Evolutionary conservation across 2,113 vertebrate species (phyloP), one percentile per base, ranked within the genome.

Genomic region (Salvelinus sp.): DNA sequence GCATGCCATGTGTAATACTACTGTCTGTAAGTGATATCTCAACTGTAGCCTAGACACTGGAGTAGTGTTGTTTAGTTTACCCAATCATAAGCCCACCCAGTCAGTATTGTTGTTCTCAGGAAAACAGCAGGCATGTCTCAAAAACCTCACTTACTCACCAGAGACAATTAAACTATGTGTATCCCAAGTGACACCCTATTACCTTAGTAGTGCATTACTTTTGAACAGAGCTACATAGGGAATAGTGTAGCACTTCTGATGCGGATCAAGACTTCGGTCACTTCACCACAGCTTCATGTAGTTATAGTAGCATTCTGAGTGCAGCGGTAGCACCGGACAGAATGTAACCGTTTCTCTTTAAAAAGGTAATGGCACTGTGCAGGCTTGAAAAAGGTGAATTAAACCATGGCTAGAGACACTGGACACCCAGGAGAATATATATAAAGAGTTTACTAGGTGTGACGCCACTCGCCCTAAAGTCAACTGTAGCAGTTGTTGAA

Each of bases 11-110:
- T 33, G 27, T 30, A n/a, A 20, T 48, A n/a, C 16, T 38, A 20
- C n/a, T n/a, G 30, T 69, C 1, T 48, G 1, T n/a, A 22, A 13
- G 33, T 2, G 30, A 68, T 5, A 16, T 2, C 66, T 68, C 5
- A 44, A 20, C 2, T 47, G 38, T 47, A 48, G 9, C 20, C n/a
- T 48, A 48, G n/a, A 69, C 7, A 6, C n/a, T 10, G 4, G 9
- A 25, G 22, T 4, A 22, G 44, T 69, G 38, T 16, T 64, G 30
- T 73, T 72, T 18, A 13, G 69, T 48, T 64, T 73, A 44, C n/a
- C 38, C 9, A 20, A 65, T 58, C 47, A 7, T 47, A 68, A 10
- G 4, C 44, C 64, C 72, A 72, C 76, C 76, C 70, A 67, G 27
- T n/a, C 6, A 28, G 18, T 14, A 70, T 28, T 44, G 30, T 69